A percentile compares a stretch with the other conserved stretches of the same genome.
Evolutionary conservation across 1,140 invertebrate species (phyloP).

Genomic region (Carposina sasakii): DNA sequence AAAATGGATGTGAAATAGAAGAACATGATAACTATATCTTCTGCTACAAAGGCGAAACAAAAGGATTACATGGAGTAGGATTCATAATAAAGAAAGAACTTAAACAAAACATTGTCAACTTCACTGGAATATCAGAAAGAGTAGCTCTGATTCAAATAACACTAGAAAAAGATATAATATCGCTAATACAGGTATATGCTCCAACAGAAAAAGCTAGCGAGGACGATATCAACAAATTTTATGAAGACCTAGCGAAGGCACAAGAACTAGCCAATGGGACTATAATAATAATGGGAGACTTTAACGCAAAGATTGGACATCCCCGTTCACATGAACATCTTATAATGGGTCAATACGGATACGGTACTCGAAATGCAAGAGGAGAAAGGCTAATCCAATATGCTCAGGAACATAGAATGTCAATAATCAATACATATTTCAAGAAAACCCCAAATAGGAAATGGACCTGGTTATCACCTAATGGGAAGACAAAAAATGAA

Average conservation of each 20-base stretch:
- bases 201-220: too few relatives aligned
- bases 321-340: too few relatives aligned
- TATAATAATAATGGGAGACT: constrained; percentile 3
- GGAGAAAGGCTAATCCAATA: constrained; percentile 7
- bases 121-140: constrained; percentile 6
- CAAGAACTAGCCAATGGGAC: not conserved
- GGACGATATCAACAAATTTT: constrained; percentile 1
- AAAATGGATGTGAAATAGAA: not conserved
- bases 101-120: constrained; percentile 2
- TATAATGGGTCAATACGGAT: constrained; percentile 10
- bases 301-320: not conserved
- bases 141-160: constrained; percentile 1
- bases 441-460: not conserved
- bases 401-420: constrained; percentile 7
- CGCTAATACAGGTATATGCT: constrained; percentile 5
- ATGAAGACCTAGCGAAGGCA: not conserved
- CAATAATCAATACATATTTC: constrained; percentile 7
- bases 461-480: constrained; percentile 13
- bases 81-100: constrained; percentile 10
- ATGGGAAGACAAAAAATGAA: constrained; percentile 5
- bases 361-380: constrained; percentile 8
- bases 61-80: not conserved
- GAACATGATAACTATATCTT: not conserved
- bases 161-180: not conserved
- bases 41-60: not conserved